phyloP scores from a whole-genome alignment of 1,140 invertebrate genomes.

The Orius laevigatus region DNA sequence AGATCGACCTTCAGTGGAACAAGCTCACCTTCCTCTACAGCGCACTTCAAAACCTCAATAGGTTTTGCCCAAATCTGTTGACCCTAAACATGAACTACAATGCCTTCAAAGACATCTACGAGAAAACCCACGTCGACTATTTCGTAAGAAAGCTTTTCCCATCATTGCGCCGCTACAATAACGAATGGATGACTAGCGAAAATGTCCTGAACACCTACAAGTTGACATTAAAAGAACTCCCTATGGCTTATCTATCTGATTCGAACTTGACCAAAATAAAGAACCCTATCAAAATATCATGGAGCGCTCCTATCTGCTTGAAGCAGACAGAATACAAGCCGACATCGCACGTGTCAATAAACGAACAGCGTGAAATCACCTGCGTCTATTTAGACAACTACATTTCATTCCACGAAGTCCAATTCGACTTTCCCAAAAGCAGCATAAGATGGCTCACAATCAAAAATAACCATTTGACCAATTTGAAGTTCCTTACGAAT shows the following conservation, averaged over 20 bases:
- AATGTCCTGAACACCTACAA: slow-evolving; percentile 11
- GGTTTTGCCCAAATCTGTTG: slow-evolving; percentile 10
- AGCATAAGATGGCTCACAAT: slow-evolving; percentile 7
- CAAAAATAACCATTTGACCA: slow-evolving; percentile 4
- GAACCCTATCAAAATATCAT: not conserved
- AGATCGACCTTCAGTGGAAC: slow-evolving; percentile 20
- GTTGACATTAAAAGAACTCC: slow-evolving; percentile 10
- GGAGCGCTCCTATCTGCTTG: not conserved
- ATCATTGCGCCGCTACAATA: not conserved
- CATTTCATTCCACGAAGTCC: not conserved
- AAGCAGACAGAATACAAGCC: slow-evolving; percentile 6
- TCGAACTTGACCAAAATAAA: slow-evolving; percentile 11
- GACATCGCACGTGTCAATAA: not conserved
- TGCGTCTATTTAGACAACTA: not conserved
- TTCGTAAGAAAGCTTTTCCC: slow-evolving; percentile 1
- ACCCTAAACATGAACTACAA: slow-evolving; percentile 17
- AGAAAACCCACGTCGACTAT: slow-evolving; percentile 6
- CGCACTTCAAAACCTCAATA: slow-evolving; percentile 13
- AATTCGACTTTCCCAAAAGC: slow-evolving; percentile 1
- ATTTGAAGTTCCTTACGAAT: slow-evolving; percentile 2
- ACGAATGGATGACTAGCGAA: not conserved
- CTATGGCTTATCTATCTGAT: slow-evolving; percentile 4
- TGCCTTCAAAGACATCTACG: slow-evolving; percentile 18
- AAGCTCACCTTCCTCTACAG: slow-evolving; percentile 11
- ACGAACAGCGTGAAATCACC: slow-evolving; percentile 6